These are phyloP conservation scores for Eupithecia tripunctaria DNA, from an alignment of 2,888 invertebrate genomes.

Conservation along the genomic window DNA sequence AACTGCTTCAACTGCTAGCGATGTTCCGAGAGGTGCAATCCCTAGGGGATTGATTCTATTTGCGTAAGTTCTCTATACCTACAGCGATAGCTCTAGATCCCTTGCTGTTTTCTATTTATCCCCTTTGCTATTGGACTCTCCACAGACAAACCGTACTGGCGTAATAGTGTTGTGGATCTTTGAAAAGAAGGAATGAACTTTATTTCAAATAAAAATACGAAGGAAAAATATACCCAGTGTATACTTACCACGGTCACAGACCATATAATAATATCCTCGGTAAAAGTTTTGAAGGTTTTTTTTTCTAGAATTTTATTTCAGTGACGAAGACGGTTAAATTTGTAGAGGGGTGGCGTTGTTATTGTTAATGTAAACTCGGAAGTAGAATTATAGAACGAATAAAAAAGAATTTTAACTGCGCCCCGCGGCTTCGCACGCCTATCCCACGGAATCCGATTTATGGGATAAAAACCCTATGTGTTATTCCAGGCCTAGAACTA, in stretches of 20 bases:
- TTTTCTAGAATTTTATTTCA: not conserved
- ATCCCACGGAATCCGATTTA: no score
- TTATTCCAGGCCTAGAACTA: no score
- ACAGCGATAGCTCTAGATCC: not conserved
- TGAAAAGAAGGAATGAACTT: not conserved
- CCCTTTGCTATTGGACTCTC: not conserved
- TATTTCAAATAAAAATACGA: slow-evolving; percentile 1
- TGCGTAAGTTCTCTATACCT: not conserved
- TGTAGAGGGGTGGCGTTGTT: not conserved
- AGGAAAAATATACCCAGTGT: not conserved
- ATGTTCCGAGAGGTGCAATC: not conserved
- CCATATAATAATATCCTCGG: no score
- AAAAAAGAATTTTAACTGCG: no score
- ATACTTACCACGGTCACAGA: no score
- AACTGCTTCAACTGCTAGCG: not conserved
- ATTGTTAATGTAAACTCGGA: not conserved
- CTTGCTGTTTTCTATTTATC: not conserved
- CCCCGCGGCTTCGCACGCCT: no score
- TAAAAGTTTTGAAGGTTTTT: not conserved
- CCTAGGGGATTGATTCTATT: not conserved
- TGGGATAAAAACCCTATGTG: no score
- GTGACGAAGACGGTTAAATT: not conserved
- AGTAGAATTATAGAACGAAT: no score
- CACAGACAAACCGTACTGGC: not conserved
- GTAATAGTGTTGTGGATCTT: not conserved